Conservation (phyloP, 2,797 vertebrate genomes). For the Trachurus trachurus region DNA sequence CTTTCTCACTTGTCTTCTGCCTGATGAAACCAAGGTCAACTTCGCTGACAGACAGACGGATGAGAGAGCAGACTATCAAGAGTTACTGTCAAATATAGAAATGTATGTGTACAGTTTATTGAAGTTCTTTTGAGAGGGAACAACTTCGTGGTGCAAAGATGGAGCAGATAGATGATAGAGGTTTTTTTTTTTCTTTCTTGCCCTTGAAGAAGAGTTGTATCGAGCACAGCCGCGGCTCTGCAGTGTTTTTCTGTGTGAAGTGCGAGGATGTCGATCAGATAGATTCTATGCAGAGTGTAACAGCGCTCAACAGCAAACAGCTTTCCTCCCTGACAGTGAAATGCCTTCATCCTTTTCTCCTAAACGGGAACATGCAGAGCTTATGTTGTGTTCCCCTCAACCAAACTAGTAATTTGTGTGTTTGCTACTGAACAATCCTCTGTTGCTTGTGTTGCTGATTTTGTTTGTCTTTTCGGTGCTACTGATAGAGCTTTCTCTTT, state of each 20-base stretch:
- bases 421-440: conserved; percentile 83
- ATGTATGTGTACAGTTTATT: conserved; percentile 11
- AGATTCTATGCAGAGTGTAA: conserved; percentile 91
- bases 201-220: conserved; percentile 4
- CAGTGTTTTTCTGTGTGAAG: conserved; percentile 30
- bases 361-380: conserved; percentile 86
- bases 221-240: conserved; percentile 20
- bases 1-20: conserved; percentile 16
- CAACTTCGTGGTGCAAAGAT: background rate
- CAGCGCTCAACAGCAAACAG: conserved; percentile 84
- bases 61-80: conserved; percentile 1
- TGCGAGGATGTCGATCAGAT: conserved; percentile 53
- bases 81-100: conserved; percentile 68
- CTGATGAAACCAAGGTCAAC: background rate
- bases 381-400: conserved; percentile 68
- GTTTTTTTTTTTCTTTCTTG: background rate
- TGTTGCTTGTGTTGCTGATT: conserved; percentile 85
- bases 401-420: conserved; percentile 84
- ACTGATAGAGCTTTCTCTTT: conserved; percentile 86
- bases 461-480: conserved; percentile 80
- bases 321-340: conserved; percentile 85
- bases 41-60: conserved; percentile 8
- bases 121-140: conserved; percentile 18
- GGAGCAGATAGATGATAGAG: background rate
- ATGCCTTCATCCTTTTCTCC: conserved; percentile 86